Percentiles rank a stretch among this genome's conserved stretches.
Conservation (phyloP, 1,140 invertebrate genomes). For the Zaprionus africanus region DNA sequence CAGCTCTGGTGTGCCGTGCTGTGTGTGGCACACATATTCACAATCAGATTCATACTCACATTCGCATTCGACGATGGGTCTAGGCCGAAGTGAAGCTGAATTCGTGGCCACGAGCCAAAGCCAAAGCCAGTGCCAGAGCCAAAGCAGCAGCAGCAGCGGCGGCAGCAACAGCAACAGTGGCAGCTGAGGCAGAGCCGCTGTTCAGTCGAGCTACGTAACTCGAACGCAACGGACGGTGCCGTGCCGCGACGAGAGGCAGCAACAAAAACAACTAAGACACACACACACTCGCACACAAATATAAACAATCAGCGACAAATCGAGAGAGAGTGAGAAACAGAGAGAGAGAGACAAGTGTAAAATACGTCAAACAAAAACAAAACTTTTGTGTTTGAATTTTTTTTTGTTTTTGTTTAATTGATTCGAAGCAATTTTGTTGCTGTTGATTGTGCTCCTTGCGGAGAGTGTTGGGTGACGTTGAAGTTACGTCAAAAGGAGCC, state of each 20-base stretch:
- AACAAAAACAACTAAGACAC: conserved; percentile 10
- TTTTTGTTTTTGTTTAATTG: conserved; percentile 37
- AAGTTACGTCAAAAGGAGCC: conserved; percentile 75
- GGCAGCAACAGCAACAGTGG: not conserved
- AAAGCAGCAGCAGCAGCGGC: not conserved
- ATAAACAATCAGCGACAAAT: not conserved
- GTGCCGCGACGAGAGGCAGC: conserved; percentile 30
- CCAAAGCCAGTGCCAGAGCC: not conserved
- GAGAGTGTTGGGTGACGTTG: conserved; percentile 28
- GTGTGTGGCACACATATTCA: conserved; percentile 3
- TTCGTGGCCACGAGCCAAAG: conserved; percentile 31
- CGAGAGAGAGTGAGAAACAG: not conserved
- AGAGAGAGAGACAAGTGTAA: conserved; percentile 11
- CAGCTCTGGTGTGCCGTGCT: not conserved
- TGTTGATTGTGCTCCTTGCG: conserved; percentile 20
- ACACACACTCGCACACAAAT: not conserved
- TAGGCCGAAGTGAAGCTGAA: conserved; percentile 27
- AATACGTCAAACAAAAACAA: conserved; percentile 12
- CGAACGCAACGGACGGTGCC: conserved; percentile 60
- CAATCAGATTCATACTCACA: conserved; percentile 19
- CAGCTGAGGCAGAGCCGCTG: conserved; percentile 16
- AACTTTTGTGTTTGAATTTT: not conserved
- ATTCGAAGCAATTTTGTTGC: conserved; percentile 19
- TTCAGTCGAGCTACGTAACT: conserved; percentile 71
- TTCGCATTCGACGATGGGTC: conserved; percentile 34